A percentile compares a stretch with the other conserved stretches of the same genome.
These are phyloP conservation scores for Tachystola acroxantha DNA, from an alignment of 2,888 invertebrate species.

Conservation along the genomic window DNA sequence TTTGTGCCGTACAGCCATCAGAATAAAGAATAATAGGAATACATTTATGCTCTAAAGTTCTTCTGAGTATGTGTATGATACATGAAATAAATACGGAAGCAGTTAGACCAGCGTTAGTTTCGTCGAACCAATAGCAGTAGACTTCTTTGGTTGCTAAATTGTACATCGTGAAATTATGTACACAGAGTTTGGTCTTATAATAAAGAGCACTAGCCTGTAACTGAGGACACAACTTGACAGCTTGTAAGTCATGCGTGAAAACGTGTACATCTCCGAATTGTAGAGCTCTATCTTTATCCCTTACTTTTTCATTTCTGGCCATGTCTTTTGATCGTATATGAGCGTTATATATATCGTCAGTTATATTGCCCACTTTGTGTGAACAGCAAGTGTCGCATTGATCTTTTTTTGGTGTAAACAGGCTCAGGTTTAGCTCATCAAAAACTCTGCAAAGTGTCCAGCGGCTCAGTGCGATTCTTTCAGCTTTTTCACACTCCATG, in stretches of 20 bases:
- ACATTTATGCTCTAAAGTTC: too few species aligned
- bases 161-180: slow-evolving; percentile 23
- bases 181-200: slow-evolving; percentile 21
- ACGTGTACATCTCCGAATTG: background rate
- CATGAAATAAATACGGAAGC: too few species aligned
- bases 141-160: slow-evolving; percentile 14
- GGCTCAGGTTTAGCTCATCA: slow-evolving; percentile 20
- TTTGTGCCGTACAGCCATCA: slow-evolving; percentile 29
- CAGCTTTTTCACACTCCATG: too few species aligned
- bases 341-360: slow-evolving; percentile 14
- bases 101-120: slow-evolving; percentile 13
- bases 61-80: too few species aligned
- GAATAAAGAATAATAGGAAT: slow-evolving; percentile 19
- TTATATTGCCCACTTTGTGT: slow-evolving; percentile 20
- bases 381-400: slow-evolving; percentile 20
- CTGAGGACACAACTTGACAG: slow-evolving; percentile 7
- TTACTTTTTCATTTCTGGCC: slow-evolving; percentile 18
- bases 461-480: slow-evolving; percentile 18
- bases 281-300: too few species aligned
- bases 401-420: slow-evolving; percentile 25
- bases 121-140: slow-evolving; percentile 22
- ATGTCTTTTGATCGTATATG: slow-evolving; percentile 17
- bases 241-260: slow-evolving; percentile 6
- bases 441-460: slow-evolving; percentile 24
- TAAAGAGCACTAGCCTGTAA: slow-evolving; percentile 13